Base-by-base conservation (phyloP, 2,888 invertebrate genomes). In the Lepidonotus clava region DNA sequence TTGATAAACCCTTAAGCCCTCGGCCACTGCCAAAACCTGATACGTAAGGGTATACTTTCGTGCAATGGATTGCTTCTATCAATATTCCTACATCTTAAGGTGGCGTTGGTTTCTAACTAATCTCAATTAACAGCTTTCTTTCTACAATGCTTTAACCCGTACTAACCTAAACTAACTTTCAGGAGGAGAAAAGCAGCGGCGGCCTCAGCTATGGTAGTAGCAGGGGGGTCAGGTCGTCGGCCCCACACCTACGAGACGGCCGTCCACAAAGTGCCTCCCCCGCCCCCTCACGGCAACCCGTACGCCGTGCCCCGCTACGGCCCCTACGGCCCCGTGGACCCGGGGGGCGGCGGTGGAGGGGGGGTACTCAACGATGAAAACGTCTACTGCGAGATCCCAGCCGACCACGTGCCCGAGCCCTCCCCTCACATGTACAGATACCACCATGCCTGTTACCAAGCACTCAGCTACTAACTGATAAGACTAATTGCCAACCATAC, bases 361-460 rank as follows among this genome's bases (percentile, higher is more conserved):
- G n/a, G n/a, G n/a, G n/a, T n/a, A n/a, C n/a, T n/a, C n/a, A 34
- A 36, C 14, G 80, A 80, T 1, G 80, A 80, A 28, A 80, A 80
- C 41, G 51, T 80, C 24, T 80, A 80, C 80, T 80, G 80, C 80
- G 80, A 80, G 80, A 80, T 80, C 24, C 80, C 80, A 1, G 80
- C 80, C 24, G 80, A 80, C 51, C 80, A 80, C 28, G 51, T 80
- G 51, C 80, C 80, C 24, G 80, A 80, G 51, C 80, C 80, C 5
- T 80, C 80, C 8, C 80, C 80, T 4, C 80, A 46, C 51, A 80
- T 80, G 80, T 80, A 80, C 80, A 41, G 80, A 41, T 32, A 80
- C 51, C 80, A 41, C 5, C 80, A 41, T 28, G 32, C 80, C 28
- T 51, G 51, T n/a, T 80, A 80, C 41, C 80, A 80, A 18, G 51